Base-by-base conservation (phyloP, 2,113 vertebrate genomes). In the Oenanthe oenanthe region DNA sequence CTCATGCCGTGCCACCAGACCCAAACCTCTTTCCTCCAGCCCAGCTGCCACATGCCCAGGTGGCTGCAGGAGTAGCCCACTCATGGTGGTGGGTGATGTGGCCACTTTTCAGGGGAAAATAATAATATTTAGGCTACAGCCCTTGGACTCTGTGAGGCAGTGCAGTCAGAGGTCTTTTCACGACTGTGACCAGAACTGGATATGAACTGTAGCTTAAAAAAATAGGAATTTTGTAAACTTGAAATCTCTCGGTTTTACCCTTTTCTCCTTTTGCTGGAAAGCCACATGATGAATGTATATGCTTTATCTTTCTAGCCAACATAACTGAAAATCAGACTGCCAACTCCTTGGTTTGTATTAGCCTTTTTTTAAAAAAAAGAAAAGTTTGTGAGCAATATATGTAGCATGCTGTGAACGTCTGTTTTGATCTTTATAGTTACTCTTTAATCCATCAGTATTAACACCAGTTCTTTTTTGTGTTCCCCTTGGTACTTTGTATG, bases 371-470 rank as follows among this genome's bases (percentile, higher is more conserved):
- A 7, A 9, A 24, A 42, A 14, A 70, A 53, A 82, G 12, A 80
- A 85, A 89, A 92, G 91, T 97, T 96, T 93, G 96, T 98, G 97
- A 97, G 97, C 96, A 77, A 96, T 97, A 97, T 97, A 97, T 97
- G 97, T 97, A 98, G 97, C 97, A 97, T 98, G 97, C 97, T 98
- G 97, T 97, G 97, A 97, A 96, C 38, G 95, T 97, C 98, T 96
- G 72, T 96, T 95, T 97, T 76, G 83, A 93, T 97, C 96, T 93
- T 95, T 92, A 62, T 94, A 78, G 92, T 91, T 95, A 95, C 97
- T 97, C 97, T 85, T 97, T 97, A 95, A 98, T 96, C 96, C 94
- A 97, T 98, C 98, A 98, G 98, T 98, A 98, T 98, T 98, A 98
- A 97, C 92, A 95, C 97, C 96, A 95, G 85, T 96, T 97, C 95